Evolutionary conservation across 2,113 vertebrate species (phyloP), one percentile per base, ranked within the genome.

Genomic region (Sorex araneus): DNA sequence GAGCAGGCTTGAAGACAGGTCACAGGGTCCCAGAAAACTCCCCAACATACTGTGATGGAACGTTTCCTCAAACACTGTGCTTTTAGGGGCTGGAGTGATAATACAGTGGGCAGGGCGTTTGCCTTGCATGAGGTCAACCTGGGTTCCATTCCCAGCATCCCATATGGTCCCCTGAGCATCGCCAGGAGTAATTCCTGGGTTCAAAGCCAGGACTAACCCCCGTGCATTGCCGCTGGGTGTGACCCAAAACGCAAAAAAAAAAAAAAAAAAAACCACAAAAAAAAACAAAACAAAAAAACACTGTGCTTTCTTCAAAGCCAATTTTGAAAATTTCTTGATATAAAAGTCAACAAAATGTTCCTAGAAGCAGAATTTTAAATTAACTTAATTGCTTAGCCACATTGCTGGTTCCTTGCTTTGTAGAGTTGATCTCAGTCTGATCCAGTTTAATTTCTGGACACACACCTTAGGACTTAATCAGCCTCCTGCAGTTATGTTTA

Each of bases 311-410:
- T 90, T 75, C 57, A 82, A 67, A 92, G 73, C 77, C 47, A 89
- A 27, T 87, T 84, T 57, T 32, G 75, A 32, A 45, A 74, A 13
- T 34, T 90, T 93, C 90, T 76, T 64, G 50, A n/a, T 30, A 21
- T 67, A 50, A 89, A 95, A 86, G 63, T 90, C 83, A 85, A 93
- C 47, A 40, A 73, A n/a, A 27, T 87, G 4, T 36, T 47, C 0
- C 69, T 94, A 69, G 12, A 81, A 82, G 89, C 70, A 75, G 19
- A 4, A 71, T 91, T 92, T 93, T 60, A 90, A 90, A 67, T 47
- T 76, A 70, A 47, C 12, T 78, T 64, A 30, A 57, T 77, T 57
- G 13, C 25, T 40, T 50, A 84, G 63, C 30, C 47, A 34, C 21
- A 12, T 70, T 78, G 80, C 73, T 78, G 19, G 43, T 88, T 30